Evolutionary conservation across 1,140 invertebrate genomes (phyloP), one percentile per base, ranked within the genome.

Genomic region (Anastatus disparis): DNA sequence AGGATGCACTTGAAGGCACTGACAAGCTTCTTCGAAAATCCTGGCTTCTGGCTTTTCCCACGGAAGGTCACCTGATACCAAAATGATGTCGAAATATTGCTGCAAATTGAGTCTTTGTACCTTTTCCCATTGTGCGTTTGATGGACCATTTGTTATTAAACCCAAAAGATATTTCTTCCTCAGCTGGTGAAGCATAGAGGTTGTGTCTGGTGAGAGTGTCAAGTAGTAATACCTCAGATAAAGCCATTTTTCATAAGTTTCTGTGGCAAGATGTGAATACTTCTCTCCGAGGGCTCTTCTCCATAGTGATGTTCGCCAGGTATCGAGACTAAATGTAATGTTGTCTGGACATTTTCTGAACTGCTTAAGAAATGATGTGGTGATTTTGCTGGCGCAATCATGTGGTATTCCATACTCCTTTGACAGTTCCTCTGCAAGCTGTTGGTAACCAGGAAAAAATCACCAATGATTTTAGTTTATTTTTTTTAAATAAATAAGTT

Each of bases 121-220:
- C 84, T 96, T 95, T 85, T 95, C 93, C 93, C 94, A 94, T 83
- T 96, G 94, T 10, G 93, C 91, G 44, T 90, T 88, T 22, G 93
- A 94, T 2, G 93, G 91, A 10, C 94, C 94, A 82, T 95, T 95
- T 58, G 93, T 94, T 77, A 94, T 93, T 69, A 95, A 84, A 52
- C 90, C 93, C 68, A 95, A 82, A 61, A 90, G 85, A 82, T 93
- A 94, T 75, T 90, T 89, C 78, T 91, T 87, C 74, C 89, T 88
- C 58, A 94, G 85, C 42, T 89, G 88, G 73, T 86, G 84, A 46
- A 95, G 85, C 67, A 95, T 85, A 42, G 88, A 84, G 72, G 89
- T 84, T 48, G 92, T 89, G 59, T 93, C 91, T 24, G 89, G 82
- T 3, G 88, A 80, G 64, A 93, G 78, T 61, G 89, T 87, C 80